A percentile compares a stretch with the other conserved stretches of the same genome.
These are phyloP conservation scores for Heliconius hermathena DNA, from an alignment of 1,140 invertebrate species.

Conservation along the genomic window DNA sequence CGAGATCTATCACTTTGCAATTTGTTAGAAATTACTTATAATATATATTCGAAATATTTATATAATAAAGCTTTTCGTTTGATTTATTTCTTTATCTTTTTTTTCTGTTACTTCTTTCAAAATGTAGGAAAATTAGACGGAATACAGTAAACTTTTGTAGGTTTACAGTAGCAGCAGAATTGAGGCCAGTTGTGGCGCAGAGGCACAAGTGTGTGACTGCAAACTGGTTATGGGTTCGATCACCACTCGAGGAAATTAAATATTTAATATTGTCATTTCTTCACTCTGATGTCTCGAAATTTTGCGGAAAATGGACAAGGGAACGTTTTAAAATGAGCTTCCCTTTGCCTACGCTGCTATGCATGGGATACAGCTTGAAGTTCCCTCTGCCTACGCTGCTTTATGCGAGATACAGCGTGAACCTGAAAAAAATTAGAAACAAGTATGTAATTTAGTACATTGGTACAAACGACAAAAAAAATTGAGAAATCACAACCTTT, in stretches of 20 bases:
- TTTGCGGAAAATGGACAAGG: background rate
- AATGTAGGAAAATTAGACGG: no score
- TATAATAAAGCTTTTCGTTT: background rate
- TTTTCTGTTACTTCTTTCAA: background rate
- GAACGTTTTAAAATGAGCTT: background rate
- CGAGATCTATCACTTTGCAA: conserved; percentile 3
- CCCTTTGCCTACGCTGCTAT: background rate
- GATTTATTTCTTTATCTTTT: background rate
- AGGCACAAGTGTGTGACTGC: no score
- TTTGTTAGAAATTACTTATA: background rate
- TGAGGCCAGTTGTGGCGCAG: no score
- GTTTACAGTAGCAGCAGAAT: no score
- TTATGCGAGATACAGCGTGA: background rate
- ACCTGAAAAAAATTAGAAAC: background rate
- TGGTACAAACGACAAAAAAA: background rate
- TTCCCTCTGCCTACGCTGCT: background rate
- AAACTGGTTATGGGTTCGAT: background rate
- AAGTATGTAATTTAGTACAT: background rate
- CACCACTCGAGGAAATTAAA: background rate
- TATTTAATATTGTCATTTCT: background rate
- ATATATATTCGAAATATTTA: background rate
- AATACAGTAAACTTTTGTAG: no score
- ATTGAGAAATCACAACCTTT: background rate
- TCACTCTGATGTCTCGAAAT: background rate
- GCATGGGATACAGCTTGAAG: no score